Percentiles rank a stretch among this genome's conserved stretches.
Evolutionary conservation across 1,140 invertebrate species (phyloP).

Genomic region (Drosophila kanapiae): DNA sequence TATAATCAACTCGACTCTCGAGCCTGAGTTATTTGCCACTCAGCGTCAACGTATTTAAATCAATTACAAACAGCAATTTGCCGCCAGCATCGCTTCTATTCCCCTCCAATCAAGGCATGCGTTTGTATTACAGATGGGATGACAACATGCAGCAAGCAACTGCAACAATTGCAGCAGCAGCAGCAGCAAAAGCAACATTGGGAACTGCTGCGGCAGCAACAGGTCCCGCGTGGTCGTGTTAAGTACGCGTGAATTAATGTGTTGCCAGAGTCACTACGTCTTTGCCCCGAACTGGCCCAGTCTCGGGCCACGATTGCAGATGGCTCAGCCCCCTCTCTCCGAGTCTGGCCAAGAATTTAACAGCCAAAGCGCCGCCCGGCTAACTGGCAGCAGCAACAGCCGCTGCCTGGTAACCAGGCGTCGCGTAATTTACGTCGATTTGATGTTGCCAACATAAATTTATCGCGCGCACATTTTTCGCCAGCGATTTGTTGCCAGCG

Average conservation of each 20-base stretch:
- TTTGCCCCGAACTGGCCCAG: conserved; percentile 52
- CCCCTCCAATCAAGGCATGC: conserved; percentile 70
- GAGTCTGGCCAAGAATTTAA: conserved; percentile 70
- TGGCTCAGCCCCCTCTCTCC: conserved; percentile 19
- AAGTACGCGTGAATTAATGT: conserved; percentile 83
- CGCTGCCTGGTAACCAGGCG: conserved; percentile 57
- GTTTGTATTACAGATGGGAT: conserved; percentile 82
- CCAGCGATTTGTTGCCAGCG: conserved; percentile 73
- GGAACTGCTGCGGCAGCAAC: background rate
- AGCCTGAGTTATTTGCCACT: conserved; percentile 72
- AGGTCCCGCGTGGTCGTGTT: conserved; percentile 57
- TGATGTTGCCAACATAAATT: conserved; percentile 82
- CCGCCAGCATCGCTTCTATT: conserved; percentile 19
- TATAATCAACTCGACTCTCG: conserved; percentile 66
- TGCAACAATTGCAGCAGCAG: conserved; percentile 7
- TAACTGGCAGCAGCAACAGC: conserved; percentile 24
- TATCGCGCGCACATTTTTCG: conserved; percentile 78
- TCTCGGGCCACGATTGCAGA: conserved; percentile 44
- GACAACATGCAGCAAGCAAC: conserved; percentile 47
- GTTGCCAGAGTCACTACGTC: conserved; percentile 77
- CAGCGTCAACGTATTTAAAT: conserved; percentile 83
- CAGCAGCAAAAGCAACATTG: conserved; percentile 29
- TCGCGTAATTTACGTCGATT: conserved; percentile 83
- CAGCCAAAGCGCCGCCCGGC: conserved; percentile 78
- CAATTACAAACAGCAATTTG: conserved; percentile 83